These are phyloP conservation scores for Grantiella picta DNA, from an alignment of 2,113 vertebrate species.

Conservation along the genomic window DNA sequence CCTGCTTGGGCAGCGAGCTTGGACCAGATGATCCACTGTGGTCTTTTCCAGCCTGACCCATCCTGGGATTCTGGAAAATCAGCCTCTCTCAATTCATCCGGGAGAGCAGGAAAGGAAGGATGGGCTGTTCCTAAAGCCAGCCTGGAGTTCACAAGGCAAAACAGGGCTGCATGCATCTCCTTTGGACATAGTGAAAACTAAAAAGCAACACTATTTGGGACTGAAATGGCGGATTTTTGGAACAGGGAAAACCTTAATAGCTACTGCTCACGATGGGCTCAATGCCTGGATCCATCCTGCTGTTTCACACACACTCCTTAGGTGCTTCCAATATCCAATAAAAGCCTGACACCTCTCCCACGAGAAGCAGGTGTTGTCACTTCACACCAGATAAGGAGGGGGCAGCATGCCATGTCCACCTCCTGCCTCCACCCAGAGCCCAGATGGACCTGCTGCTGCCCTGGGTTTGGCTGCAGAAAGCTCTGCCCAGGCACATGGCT, in stretches of 20 bases:
- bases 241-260: not conserved
- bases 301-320: not conserved
- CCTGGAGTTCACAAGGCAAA: not conserved
- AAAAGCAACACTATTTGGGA: not conserved
- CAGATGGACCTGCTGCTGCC: not conserved
- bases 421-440: not conserved
- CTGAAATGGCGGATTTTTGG: not conserved
- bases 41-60: not conserved
- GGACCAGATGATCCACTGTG: accelerated
- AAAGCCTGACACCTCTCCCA: not conserved
- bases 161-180: not conserved
- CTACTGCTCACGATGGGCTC: not conserved
- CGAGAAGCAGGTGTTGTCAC: not conserved
- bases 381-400: not conserved
- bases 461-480: not conserved
- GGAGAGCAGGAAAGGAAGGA: not conserved
- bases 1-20: not conserved
- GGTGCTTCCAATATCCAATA: not conserved
- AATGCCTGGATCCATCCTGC: not conserved
- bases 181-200: not conserved
- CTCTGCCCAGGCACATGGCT: not conserved
- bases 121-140: not conserved
- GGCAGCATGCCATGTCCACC: not conserved
- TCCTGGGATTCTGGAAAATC: not conserved
- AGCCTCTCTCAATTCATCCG: not conserved